A percentile compares a stretch with the other conserved stretches of the same genome.
Evolutionary conservation across 2,888 invertebrate species (phyloP).

Genomic region (Trimorus sp.): DNA sequence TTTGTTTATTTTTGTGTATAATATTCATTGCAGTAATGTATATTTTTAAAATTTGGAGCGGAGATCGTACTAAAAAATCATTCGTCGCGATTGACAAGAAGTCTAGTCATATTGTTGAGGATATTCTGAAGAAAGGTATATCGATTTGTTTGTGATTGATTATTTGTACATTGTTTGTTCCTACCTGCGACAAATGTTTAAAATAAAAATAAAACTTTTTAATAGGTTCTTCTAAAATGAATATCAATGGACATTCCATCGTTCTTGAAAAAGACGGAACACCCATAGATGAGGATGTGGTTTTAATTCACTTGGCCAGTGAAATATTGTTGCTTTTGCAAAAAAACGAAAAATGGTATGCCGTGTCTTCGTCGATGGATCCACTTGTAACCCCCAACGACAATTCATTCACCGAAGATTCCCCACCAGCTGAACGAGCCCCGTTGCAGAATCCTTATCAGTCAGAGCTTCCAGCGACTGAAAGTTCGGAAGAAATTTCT

Average conservation of each 20-base stretch:
- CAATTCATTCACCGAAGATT: too few relatives aligned
- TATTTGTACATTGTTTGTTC: not conserved
- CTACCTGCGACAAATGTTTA: not conserved
- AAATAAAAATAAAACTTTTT: constrained; percentile 13
- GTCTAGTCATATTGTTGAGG: not conserved
- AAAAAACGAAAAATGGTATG: constrained; percentile 7
- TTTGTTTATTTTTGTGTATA: too few relatives aligned
- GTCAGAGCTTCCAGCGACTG: too few relatives aligned
- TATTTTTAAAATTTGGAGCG: constrained; percentile 27
- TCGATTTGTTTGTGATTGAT: too few relatives aligned
- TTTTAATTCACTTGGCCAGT: constrained; percentile 2
- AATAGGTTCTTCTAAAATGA: constrained; percentile 16
- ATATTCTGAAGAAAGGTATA: too few relatives aligned
- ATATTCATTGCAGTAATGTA: not conserved
- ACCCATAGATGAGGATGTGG: constrained; percentile 2
- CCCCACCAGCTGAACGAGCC: not conserved
- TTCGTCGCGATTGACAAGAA: constrained; percentile 12
- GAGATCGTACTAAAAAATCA: not conserved
- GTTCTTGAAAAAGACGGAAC: constrained; percentile 31
- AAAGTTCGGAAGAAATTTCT: too few relatives aligned
- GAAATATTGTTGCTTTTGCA: constrained; percentile 6
- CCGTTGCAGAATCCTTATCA: too few relatives aligned
- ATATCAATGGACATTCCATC: constrained; percentile 3
- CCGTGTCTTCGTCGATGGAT: not conserved
- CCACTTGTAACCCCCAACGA: not conserved